Percentiles rank a stretch among this genome's conserved stretches.
Conservation (phyloP, 2,113 vertebrate genomes). For the Campylorhamphus procurvoides region DNA sequence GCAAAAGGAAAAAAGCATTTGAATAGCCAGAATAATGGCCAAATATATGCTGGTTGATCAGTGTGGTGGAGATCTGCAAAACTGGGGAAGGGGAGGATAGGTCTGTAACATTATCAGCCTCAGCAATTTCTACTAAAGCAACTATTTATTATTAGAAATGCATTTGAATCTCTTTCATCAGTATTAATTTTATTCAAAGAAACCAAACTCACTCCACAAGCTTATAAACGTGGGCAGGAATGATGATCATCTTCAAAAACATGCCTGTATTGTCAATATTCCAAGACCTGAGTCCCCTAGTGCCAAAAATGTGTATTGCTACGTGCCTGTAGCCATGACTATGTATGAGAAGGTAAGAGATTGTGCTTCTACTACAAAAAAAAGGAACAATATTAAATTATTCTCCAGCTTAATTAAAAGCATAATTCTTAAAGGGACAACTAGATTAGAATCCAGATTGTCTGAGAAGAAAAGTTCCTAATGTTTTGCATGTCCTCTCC, state of each 20-base stretch:
- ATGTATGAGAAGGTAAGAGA: not conserved
- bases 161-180: not conserved
- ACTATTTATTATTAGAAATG: not conserved
- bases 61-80: not conserved
- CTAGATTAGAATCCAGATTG: not conserved
- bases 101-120: not conserved
- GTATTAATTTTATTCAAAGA: not conserved
- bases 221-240: not conserved
- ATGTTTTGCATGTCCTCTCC: not conserved
- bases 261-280: not conserved
- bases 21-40: not conserved
- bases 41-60: not conserved
- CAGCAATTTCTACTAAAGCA: not conserved
- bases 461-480: not conserved
- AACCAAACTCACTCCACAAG: not conserved
- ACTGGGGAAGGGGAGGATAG: not conserved
- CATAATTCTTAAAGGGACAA: not conserved
- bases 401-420: constrained; percentile 37
- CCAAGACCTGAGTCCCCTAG: not conserved
- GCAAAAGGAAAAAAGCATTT: not conserved
- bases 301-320: not conserved
- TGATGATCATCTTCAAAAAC: not conserved
- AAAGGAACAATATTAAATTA: not conserved
- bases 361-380: constrained; percentile 6
- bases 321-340: not conserved